Percentiles rank a stretch among this genome's conserved stretches.
These are phyloP conservation scores for Ormyrus labotus DNA, from an alignment of 2,888 invertebrate species.

Conservation along the genomic window DNA sequence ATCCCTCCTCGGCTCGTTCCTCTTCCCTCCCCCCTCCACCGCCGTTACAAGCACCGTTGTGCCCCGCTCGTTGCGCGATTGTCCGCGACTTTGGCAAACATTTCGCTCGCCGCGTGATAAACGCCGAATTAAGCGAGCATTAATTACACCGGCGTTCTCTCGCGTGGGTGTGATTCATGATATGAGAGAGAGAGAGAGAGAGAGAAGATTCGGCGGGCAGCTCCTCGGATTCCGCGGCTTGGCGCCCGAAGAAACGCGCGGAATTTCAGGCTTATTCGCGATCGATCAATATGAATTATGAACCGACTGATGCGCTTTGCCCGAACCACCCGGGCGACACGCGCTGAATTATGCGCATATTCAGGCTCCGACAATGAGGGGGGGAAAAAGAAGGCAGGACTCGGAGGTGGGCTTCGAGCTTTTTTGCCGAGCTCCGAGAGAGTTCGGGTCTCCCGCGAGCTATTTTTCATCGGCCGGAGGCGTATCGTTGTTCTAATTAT, in stretches of 20 bases:
- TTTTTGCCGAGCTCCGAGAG: no score
- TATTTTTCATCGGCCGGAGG: neutral
- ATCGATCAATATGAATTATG: constrained; percentile 57
- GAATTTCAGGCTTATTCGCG: constrained; percentile 48
- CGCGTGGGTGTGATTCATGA: constrained; percentile 74
- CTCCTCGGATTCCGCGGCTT: constrained; percentile 1
- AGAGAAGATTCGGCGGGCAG: neutral
- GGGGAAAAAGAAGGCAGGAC: neutral
- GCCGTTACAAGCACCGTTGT: constrained; percentile 51
- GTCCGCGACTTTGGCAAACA: constrained; percentile 67
- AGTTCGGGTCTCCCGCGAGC: no score
- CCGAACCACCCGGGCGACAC: constrained; percentile 12
- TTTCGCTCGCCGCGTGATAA: constrained; percentile 69
- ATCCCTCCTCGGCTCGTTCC: constrained; percentile 62
- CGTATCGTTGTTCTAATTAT: constrained; percentile 4
- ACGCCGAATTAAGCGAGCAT: constrained; percentile 74
- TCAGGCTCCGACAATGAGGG: constrained; percentile 33
- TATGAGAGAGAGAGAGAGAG: constrained; percentile 24
- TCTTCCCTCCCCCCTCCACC: constrained; percentile 54
- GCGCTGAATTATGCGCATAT: constrained; percentile 47
- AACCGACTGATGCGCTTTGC: constrained; percentile 44
- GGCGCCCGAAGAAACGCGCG: constrained; percentile 14
- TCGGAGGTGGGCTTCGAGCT: no score
- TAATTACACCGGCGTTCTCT: constrained; percentile 68
- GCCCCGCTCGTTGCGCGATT: constrained; percentile 4